These are phyloP conservation scores for Galeopterus variegatus DNA, from an alignment of 2,113 vertebrate genomes.

Conservation along the genomic window DNA sequence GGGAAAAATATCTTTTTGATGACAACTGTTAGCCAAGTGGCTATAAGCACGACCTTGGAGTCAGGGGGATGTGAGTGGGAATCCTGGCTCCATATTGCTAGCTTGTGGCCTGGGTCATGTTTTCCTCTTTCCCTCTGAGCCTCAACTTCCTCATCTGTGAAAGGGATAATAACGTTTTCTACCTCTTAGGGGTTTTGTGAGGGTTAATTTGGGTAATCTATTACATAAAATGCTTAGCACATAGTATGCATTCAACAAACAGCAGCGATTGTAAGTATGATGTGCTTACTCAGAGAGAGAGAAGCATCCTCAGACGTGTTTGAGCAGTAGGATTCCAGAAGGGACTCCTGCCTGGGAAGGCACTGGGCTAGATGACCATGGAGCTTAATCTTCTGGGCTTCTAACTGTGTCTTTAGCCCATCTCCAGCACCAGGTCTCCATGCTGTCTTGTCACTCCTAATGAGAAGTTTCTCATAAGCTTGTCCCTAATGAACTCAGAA, in stretches of 20 bases:
- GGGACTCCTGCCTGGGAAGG: not conserved
- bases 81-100: not conserved
- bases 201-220: not conserved
- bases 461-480: not conserved
- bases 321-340: not conserved
- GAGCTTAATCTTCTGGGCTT: not conserved
- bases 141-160: slow-evolving; percentile 8
- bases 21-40: not conserved
- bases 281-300: not conserved
- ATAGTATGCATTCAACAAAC: not conserved
- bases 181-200: accelerated
- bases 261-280: not conserved
- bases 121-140: not conserved
- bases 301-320: not conserved
- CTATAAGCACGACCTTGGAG: not conserved
- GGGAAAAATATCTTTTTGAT: not conserved
- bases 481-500: too few relatives aligned
- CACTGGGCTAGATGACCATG: not conserved
- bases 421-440: not conserved
- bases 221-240: not conserved
- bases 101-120: not conserved
- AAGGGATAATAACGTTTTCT: not conserved
- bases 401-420: not conserved
- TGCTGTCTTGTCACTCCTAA: not conserved
- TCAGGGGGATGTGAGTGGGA: not conserved